Conservation (phyloP, 2,113 vertebrate genomes). For the Triplophysa siluroides region DNA sequence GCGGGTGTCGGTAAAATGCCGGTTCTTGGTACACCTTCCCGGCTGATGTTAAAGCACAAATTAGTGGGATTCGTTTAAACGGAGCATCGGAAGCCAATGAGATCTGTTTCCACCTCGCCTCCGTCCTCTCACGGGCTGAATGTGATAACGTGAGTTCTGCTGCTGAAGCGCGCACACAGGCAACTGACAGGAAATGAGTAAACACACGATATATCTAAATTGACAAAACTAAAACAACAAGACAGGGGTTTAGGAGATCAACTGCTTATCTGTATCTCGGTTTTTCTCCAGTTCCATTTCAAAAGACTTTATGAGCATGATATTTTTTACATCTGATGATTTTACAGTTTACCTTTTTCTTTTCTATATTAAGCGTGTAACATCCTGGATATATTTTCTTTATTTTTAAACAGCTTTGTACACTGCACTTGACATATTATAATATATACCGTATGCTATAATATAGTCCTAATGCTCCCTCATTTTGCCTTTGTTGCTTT, state of each 20-base stretch:
- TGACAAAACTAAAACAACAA: background rate
- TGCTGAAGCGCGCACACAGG: background rate
- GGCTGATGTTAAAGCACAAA: slow-evolving; percentile 48
- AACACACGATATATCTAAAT: background rate
- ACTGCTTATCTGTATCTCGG: too few relatives aligned
- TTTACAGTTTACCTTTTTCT: too few relatives aligned
- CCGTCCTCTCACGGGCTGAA: slow-evolving; percentile 30
- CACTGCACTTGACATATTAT: too few relatives aligned
- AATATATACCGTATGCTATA: too few relatives aligned
- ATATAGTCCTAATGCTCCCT: too few relatives aligned
- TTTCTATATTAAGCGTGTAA: too few relatives aligned
- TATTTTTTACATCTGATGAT: too few relatives aligned
- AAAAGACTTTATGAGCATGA: too few relatives aligned
- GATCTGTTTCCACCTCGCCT: slow-evolving; percentile 27
- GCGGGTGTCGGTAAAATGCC: background rate
- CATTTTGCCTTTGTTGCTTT: too few relatives aligned
- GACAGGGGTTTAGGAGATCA: background rate
- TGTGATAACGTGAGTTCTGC: background rate
- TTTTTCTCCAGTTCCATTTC: too few relatives aligned
- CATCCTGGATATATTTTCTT: too few relatives aligned
- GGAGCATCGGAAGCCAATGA: slow-evolving; percentile 16
- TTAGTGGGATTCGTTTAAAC: slow-evolving; percentile 39
- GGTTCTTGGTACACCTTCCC: slow-evolving; percentile 50
- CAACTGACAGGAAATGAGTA: background rate
- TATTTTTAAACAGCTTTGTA: too few relatives aligned